Base-by-base conservation (phyloP, 2,888 invertebrate species). In the Gerris lacustris region DNA sequence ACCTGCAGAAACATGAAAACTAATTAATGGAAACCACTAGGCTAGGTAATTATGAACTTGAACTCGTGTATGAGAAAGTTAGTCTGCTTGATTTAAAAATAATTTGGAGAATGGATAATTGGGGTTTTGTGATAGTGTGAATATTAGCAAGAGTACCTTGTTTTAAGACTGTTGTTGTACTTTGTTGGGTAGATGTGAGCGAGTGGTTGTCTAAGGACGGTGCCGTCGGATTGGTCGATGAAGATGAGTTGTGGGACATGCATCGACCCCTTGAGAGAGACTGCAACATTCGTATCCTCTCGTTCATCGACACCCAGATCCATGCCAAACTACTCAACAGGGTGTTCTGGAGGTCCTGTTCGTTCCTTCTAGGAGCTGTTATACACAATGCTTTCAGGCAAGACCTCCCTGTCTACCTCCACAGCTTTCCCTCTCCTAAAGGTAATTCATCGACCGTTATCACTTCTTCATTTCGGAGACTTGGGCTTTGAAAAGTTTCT, bases 291-390 rank as follows among this genome's bases (percentile, higher is more conserved):
- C 80, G 83, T 71, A 81, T 88, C 70, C 77, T 86, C 11, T 82
- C 84, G 77, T 83, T 86, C 82, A 85, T 84, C 69, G 84, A 86
- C 69, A 78, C 84, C 0, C 85, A 87, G 71, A 86, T 85, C 0
- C 82, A 82, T 71, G 31, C 31, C 4, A 55, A 55, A 15, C 81
- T 82, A 67, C 87, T 88, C 0, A 92, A 91, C 80, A 87, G 87
- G 77, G 89, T 92, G 0, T 97, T 95, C 80, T 98, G 97, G 97
- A 83, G 96, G 70, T 90, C 92, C 0, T 94, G 96, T 79, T 94
- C 95, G 0, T 88, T 96, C 77, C 82, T 96, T 76, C 82, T 98
- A 6, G 97, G 97, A 0, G 89, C 91, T 7, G 86, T 90, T 1
- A 84, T 90, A 0, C 86, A 88, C 44, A 83, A 84, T 5, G 87